Evolutionary conservation across 2,797 vertebrate species (phyloP).

Genomic region (Delichon dasypus): DNA sequence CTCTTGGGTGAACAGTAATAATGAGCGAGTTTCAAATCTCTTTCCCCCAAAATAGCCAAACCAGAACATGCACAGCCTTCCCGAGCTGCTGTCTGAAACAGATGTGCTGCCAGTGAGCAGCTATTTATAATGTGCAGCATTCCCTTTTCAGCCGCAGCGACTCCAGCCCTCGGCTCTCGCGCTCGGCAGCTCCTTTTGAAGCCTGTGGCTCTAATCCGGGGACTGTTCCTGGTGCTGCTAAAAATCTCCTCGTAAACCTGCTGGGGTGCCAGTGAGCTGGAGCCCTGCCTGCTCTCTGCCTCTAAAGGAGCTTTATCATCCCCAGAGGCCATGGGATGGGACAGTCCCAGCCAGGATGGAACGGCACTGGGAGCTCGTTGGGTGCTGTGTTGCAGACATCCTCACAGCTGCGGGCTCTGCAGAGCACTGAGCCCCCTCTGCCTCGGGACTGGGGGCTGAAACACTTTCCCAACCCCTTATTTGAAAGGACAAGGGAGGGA

Average conservation of each 20-base stretch:
- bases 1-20: constrained; percentile 46
- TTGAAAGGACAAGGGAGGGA: neutral
- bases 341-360: neutral
- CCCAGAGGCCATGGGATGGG: neutral
- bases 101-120: constrained; percentile 56
- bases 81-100: constrained; percentile 59
- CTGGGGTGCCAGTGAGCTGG: constrained; percentile 11
- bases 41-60: constrained; percentile 50
- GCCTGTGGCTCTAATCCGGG: constrained; percentile 64
- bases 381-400: neutral
- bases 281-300: constrained; percentile 5
- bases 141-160: constrained; percentile 63
- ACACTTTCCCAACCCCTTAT: neutral
- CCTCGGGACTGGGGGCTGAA: neutral
- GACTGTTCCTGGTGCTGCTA: constrained; percentile 58
- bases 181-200: constrained; percentile 64
- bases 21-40: constrained; percentile 55
- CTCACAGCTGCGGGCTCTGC: neutral
- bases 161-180: constrained; percentile 57
- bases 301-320: neutral
- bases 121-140: constrained; percentile 66
- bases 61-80: constrained; percentile 54
- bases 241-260: constrained; percentile 37
- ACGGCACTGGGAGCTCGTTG: neutral
- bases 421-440: neutral